Evolutionary conservation across 1,140 invertebrate genomes (phyloP).

Genomic region (Drosophila gunungcola): DNA sequence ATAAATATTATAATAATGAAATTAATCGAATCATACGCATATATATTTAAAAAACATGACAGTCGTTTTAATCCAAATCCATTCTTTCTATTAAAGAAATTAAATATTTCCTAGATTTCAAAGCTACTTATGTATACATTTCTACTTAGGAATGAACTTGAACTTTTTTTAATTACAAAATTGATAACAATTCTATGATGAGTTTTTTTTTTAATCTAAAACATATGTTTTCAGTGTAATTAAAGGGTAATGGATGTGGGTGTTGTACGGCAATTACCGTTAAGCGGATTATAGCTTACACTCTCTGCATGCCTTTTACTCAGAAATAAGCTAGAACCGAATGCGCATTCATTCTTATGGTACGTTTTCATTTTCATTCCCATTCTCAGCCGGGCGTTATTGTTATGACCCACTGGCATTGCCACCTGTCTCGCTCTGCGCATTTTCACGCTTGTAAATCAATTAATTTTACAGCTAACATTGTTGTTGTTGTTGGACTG

Average conservation of each 20-base stretch:
- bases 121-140: too few species aligned
- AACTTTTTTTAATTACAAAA: too few species aligned
- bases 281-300: conserved; percentile 76
- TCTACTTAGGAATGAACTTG: too few species aligned
- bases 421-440: conserved; percentile 20
- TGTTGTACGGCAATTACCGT: conserved; percentile 59
- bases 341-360: conserved; percentile 51
- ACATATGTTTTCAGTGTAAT: background rate
- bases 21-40: too few species aligned
- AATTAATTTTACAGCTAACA: conserved; percentile 73
- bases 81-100: too few species aligned
- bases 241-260: conserved; percentile 1
- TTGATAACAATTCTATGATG: too few species aligned
- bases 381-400: conserved; percentile 33
- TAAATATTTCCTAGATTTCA: too few species aligned
- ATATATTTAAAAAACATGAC: too few species aligned
- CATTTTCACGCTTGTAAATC: conserved; percentile 81
- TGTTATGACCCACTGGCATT: conserved; percentile 23
- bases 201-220: too few species aligned
- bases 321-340: conserved; percentile 64
- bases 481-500: conserved; percentile 40
- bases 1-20: too few species aligned
- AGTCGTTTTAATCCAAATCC: too few species aligned
- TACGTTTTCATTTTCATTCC: conserved; percentile 40
- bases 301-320: conserved; percentile 19